phyloP scores from a whole-genome alignment of 2,113 vertebrate genomes.

The Aphelocoma coerulescens region DNA sequence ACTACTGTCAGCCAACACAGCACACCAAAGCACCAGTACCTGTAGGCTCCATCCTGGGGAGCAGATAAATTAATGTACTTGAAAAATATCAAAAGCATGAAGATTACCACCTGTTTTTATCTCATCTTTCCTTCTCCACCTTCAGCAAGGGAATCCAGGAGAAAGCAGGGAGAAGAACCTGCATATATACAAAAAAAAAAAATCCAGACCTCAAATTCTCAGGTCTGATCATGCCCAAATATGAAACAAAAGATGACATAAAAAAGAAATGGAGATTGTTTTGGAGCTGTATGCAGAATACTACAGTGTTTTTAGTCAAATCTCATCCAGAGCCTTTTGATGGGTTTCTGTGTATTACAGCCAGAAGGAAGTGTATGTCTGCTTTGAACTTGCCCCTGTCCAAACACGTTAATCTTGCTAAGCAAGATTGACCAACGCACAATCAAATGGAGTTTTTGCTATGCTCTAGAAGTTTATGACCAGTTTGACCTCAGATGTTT shows the following conservation, averaged over 20 bases:
- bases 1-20: not conserved
- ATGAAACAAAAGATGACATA: not conserved
- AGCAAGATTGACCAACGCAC: not conserved
- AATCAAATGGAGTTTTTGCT: not conserved
- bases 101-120: not conserved
- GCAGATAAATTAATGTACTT: not conserved
- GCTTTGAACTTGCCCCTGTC: not conserved
- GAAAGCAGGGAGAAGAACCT: not conserved
- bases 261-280: not conserved
- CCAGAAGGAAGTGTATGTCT: not conserved
- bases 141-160: not conserved
- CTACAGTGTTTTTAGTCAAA: not conserved
- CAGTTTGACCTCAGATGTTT: not conserved
- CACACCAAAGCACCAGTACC: not conserved
- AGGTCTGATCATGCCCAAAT: not conserved
- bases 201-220: rapidly evolving
- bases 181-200: not conserved
- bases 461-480: not conserved
- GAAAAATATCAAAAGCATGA: not conserved
- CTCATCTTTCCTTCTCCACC: not conserved
- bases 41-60: not conserved
- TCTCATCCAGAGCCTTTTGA: not conserved
- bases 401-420: not conserved
- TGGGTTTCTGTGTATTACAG: not conserved
- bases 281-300: not conserved